Conservation (phyloP, 2,888 invertebrate genomes). For the Protophormia terraenovae region DNA sequence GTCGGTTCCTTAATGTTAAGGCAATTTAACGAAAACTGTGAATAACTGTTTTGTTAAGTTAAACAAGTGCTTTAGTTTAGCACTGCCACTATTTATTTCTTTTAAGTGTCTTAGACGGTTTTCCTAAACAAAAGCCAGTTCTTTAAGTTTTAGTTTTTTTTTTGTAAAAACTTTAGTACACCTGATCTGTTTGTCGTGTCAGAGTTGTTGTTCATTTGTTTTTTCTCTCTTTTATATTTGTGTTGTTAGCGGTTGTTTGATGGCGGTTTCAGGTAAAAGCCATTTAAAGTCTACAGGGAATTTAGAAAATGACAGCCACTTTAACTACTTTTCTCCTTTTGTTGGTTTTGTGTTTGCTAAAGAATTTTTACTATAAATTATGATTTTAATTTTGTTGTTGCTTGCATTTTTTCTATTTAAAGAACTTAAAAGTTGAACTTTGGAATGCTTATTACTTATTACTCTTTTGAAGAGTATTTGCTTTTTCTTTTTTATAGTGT, state of each 20-base stretch:
- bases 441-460: slow-evolving; percentile 25
- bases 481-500: not conserved
- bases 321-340: slow-evolving; percentile 47
- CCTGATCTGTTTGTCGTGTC: slow-evolving; percentile 67
- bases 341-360: not conserved
- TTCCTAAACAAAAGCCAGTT: slow-evolving; percentile 42
- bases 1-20: slow-evolving; percentile 7
- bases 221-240: not conserved
- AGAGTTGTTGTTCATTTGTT: slow-evolving; percentile 21
- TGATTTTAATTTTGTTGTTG: slow-evolving; percentile 38
- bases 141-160: not conserved
- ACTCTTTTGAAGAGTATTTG: too few relatives aligned
- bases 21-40: slow-evolving; percentile 4
- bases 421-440: slow-evolving; percentile 8
- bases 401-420: not conserved
- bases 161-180: slow-evolving; percentile 35
- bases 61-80: slow-evolving; percentile 65
- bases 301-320: slow-evolving; percentile 66
- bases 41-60: slow-evolving; percentile 55
- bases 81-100: slow-evolving; percentile 36
- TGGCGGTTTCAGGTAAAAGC: slow-evolving; percentile 63
- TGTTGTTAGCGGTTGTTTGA: slow-evolving; percentile 56
- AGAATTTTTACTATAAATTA: slow-evolving; percentile 50
- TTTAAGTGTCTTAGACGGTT: slow-evolving; percentile 38
- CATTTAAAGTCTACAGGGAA: slow-evolving; percentile 64